phyloP scores from a whole-genome alignment of 1,140 invertebrate genomes.

The Caerostris darwini region DNA sequence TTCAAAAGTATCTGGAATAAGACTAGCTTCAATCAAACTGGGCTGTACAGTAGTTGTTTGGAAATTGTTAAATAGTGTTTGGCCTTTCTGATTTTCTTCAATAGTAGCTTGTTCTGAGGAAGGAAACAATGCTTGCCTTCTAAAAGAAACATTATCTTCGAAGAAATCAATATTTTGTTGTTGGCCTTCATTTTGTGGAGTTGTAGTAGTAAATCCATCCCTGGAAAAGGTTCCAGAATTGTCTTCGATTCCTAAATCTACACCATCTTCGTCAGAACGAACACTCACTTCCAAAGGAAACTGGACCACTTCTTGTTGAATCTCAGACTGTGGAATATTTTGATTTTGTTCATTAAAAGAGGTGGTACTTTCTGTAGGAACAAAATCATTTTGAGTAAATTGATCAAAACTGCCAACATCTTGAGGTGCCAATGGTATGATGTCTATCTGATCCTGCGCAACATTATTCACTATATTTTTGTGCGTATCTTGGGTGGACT shows the following conservation, averaged over 20 bases:
- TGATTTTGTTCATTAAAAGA: background rate
- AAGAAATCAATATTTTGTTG: background rate
- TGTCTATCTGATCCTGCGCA: background rate
- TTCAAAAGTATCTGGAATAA: background rate
- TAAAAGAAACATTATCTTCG: background rate
- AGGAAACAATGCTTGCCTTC: background rate
- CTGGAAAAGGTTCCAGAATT: background rate
- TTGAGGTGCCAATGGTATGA: background rate
- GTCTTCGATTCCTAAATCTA: too few relatives aligned
- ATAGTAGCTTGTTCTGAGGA: background rate
- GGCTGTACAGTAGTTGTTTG: background rate
- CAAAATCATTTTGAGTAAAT: background rate
- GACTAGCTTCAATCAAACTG: background rate
- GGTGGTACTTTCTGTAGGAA: background rate
- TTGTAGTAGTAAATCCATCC: background rate
- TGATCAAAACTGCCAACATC: background rate
- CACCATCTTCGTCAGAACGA: background rate
- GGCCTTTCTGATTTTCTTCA: background rate
- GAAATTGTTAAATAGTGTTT: background rate
- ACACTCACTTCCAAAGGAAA: background rate
- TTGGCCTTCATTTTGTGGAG: background rate
- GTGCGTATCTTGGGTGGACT: background rate
- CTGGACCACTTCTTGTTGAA: background rate
- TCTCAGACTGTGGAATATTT: conserved; percentile 10
- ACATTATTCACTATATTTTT: background rate